Base-by-base conservation (phyloP, 2,113 vertebrate genomes). In the Azemiops feae region DNA sequence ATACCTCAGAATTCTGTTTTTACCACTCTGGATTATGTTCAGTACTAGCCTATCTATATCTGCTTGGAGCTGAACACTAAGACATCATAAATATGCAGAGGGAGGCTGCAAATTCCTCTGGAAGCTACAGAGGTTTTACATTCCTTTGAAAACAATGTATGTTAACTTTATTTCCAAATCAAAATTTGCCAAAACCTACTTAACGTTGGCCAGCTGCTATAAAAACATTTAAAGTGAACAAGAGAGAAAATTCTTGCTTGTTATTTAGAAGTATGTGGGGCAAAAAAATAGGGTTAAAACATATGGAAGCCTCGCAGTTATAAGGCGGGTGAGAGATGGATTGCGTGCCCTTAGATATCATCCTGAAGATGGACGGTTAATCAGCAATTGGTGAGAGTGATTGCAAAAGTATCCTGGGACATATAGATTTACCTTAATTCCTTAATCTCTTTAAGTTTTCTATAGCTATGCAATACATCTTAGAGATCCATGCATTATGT, bases 391-490 rank as follows among this genome's bases (percentile, higher is more conserved):
- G 86, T 2, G 9, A 52, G 86, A 18, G 45, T 50, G 5, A 30
- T 30, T 50, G 47, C 7, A 50, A 50, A 50, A 50, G 9, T 50
- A 10, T 50, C 47, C 47, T 50, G 47, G 47, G 47, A 50, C 8
- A 50, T 50, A 10, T 50, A 50, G 47, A 50, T 50, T 1, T 50
- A 50, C 47, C 47, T 50, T 50, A 1, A 50, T 50, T 50, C 45
- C 27, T 94, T 93, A 90, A 93, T 92, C 94, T 94, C 39, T 74
- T 74, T 96, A 95, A 96, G 94, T 96, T 93, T 88, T 96, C 87
- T 90, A 94, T 93, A 95, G 95, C 96, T 95, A 93, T 91, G 91
- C 74, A 91, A 16, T 93, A 91, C 69, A 95, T 91, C 64, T 92
- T 93, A 34, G 58, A 90, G 55, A 74, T 81, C 52, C 64, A 23